These are phyloP conservation scores for Heliconius melpomene DNA, from an alignment of 1,140 invertebrate genomes.

Conservation along the genomic window DNA sequence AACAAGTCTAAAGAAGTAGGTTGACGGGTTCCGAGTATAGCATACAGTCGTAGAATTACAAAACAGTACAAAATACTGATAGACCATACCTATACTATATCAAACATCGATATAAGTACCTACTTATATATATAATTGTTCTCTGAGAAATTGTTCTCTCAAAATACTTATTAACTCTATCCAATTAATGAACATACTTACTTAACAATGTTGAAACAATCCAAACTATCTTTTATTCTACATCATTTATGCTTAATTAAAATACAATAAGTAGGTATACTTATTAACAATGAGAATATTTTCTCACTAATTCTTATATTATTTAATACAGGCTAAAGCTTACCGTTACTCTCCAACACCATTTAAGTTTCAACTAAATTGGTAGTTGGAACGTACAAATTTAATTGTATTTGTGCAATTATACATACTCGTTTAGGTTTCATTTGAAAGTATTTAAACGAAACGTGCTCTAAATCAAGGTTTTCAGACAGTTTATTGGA, in stretches of 20 bases:
- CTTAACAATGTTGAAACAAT: background rate
- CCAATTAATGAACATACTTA: background rate
- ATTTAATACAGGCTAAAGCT: background rate
- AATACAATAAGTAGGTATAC: background rate
- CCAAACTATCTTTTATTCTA: background rate
- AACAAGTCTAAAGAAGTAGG: too few relatives aligned
- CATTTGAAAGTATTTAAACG: background rate
- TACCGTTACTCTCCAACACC: background rate
- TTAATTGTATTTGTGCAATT: background rate
- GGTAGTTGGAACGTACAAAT: background rate
- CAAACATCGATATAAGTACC: too few relatives aligned
- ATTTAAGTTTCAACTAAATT: background rate
- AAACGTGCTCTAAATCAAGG: background rate
- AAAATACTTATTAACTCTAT: too few relatives aligned
- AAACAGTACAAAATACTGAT: too few relatives aligned
- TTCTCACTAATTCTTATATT: background rate
- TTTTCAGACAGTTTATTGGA: background rate
- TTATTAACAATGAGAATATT: background rate
- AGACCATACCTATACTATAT: too few relatives aligned
- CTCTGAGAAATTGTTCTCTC: too few relatives aligned
- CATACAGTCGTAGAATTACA: too few relatives aligned
- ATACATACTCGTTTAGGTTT: background rate
- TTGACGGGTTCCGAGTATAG: too few relatives aligned
- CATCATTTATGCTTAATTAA: background rate
- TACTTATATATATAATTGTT: too few relatives aligned